Conservation (phyloP, 2,888 invertebrate genomes). For the Rhamnusium bicolor region DNA sequence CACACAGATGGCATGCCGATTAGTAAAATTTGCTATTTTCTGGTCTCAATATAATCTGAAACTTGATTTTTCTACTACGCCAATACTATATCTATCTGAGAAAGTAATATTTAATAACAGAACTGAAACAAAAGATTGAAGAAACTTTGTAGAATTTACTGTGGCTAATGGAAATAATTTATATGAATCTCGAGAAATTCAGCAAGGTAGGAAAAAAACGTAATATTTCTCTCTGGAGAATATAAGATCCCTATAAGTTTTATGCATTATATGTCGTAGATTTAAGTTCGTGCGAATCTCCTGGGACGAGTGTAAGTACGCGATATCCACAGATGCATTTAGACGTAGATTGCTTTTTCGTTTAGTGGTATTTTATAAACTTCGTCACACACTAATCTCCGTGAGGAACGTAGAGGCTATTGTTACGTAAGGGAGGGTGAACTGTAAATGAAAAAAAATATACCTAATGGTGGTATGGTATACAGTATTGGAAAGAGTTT, state of each 20-base stretch:
- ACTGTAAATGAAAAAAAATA: not conserved
- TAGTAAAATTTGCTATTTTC: no score
- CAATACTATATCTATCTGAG: no score
- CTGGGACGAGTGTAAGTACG: conserved; percentile 39
- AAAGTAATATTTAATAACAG: not conserved
- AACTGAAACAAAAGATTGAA: not conserved
- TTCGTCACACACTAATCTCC: conserved; percentile 59
- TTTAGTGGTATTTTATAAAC: conserved; percentile 57
- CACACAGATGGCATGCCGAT: no score
- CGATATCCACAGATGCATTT: conserved; percentile 44
- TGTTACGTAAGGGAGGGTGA: not conserved
- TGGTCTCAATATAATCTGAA: no score
- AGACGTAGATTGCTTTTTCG: conserved; percentile 57
- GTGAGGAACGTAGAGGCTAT: conserved; percentile 4
- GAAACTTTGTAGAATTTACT: not conserved
- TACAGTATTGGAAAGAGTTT: no score
- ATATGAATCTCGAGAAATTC: not conserved
- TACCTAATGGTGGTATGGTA: no score
- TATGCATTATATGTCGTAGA: conserved; percentile 46
- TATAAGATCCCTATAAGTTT: conserved; percentile 30
- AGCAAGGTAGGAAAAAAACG: not conserved
- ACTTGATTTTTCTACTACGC: no score
- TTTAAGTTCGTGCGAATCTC: conserved; percentile 43
- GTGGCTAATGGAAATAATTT: conserved; percentile 7
- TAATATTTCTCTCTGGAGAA: not conserved